These are phyloP conservation scores for Drosophila subpulchrella DNA, from an alignment of 1,140 invertebrate genomes.

Conservation along the genomic window DNA sequence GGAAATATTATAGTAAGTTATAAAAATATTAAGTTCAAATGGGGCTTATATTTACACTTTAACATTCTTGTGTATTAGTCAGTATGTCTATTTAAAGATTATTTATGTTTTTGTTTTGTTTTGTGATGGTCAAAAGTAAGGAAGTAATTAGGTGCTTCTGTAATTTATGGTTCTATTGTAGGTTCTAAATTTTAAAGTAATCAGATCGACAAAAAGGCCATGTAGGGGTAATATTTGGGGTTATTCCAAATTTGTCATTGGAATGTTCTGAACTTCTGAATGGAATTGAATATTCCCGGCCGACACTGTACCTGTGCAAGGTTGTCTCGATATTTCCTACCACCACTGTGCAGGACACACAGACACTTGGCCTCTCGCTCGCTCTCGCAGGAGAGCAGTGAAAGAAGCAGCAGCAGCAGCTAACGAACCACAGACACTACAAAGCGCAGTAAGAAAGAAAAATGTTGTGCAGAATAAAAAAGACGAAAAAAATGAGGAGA, in stretches of 20 bases:
- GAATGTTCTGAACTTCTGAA: not conserved
- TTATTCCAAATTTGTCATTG: not conserved
- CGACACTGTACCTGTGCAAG: conserved; percentile 48
- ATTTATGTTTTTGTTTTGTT: not conserved
- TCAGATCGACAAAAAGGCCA: no score
- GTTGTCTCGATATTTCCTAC: conserved; percentile 28
- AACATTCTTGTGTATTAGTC: not conserved
- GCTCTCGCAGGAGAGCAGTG: conserved; percentile 2
- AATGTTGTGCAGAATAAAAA: conserved; percentile 45
- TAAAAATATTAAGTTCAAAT: not conserved
- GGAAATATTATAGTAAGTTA: not conserved
- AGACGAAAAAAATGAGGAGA: conserved; percentile 9
- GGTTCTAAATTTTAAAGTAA: no score
- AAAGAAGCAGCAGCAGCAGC: conserved; percentile 2
- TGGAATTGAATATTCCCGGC: conserved; percentile 9
- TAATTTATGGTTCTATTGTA: no score
- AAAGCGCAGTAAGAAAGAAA: conserved; percentile 72
- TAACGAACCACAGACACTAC: conserved; percentile 67
- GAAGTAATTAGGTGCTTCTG: no score
- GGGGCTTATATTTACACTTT: not conserved
- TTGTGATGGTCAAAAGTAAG: no score
- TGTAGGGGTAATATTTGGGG: not conserved
- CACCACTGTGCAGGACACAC: conserved; percentile 35
- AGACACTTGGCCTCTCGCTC: conserved; percentile 32
- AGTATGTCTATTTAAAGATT: not conserved